A percentile compares a stretch with the other conserved stretches of the same genome.
Conservation (phyloP, 2,797 vertebrate genomes). For the Pangasius djambal region DNA sequence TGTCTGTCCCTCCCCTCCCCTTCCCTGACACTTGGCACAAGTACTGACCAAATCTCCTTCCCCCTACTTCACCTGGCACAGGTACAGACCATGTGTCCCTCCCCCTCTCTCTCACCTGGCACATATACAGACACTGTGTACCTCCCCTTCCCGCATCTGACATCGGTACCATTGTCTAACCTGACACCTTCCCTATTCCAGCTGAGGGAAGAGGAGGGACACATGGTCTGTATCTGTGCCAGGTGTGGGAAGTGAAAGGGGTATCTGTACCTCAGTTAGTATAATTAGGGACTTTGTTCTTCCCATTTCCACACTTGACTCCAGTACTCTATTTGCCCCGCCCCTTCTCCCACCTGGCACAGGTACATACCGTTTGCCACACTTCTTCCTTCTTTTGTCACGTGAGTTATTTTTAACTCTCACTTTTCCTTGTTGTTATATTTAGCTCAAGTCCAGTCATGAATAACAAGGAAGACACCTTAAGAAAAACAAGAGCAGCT, state of each 20-base stretch:
- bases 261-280: not conserved
- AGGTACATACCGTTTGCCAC: not conserved
- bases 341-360: not conserved
- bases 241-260: not conserved
- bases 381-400: not conserved
- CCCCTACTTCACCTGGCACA: not conserved
- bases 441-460: not conserved
- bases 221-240: too few species aligned
- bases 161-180: not conserved
- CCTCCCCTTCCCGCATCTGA: not conserved
- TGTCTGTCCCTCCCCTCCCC: too few species aligned
- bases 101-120: not conserved
- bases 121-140: not conserved
- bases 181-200: not conserved
- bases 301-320: not conserved
- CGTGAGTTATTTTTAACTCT: conserved; percentile 6
- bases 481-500: conserved; percentile 18
- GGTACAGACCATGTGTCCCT: not conserved
- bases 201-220: not conserved
- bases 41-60: not conserved
- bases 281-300: not conserved
- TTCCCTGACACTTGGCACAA: not conserved
- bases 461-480: conserved; percentile 5
- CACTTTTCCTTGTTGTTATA: conserved; percentile 28
- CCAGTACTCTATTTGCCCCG: not conserved